Evolutionary conservation across 2,888 invertebrate species (phyloP).

Genomic region (Andrena camellia): DNA sequence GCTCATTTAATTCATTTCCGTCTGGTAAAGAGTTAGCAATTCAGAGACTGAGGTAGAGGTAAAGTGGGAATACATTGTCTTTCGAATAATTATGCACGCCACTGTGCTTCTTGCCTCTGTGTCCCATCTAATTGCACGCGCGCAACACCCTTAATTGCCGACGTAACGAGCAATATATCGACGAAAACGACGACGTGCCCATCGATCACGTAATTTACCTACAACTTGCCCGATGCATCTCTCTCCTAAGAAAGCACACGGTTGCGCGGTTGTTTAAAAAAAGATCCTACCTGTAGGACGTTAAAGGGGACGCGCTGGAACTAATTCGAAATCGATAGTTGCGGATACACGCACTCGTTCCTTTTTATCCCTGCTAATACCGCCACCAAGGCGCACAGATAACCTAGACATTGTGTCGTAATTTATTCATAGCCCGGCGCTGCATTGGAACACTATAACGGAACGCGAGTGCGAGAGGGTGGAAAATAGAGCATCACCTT

Average conservation of each 20-base stretch:
- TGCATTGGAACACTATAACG: neutral
- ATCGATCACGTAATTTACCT: conserved; percentile 22
- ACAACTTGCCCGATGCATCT: conserved; percentile 20
- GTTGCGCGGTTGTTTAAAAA: conserved; percentile 50
- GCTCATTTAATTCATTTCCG: too few relatives aligned
- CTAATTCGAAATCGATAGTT: conserved; percentile 57
- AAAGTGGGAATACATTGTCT: neutral
- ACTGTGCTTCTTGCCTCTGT: neutral
- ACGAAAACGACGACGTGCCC: conserved; percentile 20
- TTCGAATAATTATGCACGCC: neutral
- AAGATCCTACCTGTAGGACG: conserved; percentile 46
- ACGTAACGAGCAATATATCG: neutral
- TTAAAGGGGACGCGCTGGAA: conserved; percentile 52
- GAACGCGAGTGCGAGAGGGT: neutral
- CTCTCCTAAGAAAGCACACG: neutral
- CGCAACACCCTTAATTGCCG: neutral
- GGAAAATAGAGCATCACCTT: neutral
- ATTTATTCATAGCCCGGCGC: neutral
- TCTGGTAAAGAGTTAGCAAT: too few relatives aligned
- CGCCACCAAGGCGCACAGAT: neutral
- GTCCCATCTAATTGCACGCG: neutral
- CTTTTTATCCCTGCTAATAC: neutral
- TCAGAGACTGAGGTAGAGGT: too few relatives aligned
- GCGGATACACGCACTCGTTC: neutral
- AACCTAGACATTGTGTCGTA: conserved; percentile 26